These are phyloP conservation scores for Dinocampus coccinellae DNA, from an alignment of 2,888 invertebrate species.

Conservation along the genomic window DNA sequence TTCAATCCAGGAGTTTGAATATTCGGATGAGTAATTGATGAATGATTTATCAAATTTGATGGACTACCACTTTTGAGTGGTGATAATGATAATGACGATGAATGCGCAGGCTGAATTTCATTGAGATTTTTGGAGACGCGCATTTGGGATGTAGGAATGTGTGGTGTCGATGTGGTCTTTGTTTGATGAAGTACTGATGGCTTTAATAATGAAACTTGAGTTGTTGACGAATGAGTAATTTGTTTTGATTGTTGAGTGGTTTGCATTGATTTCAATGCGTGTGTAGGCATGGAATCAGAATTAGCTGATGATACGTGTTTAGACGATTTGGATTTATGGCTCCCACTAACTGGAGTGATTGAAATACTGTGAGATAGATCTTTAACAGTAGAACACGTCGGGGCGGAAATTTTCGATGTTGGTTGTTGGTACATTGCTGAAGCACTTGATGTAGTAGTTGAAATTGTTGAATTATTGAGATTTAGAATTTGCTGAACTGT, in stretches of 20 bases:
- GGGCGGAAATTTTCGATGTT: slow-evolving; percentile 51
- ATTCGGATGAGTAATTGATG: slow-evolving; percentile 51
- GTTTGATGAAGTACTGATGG: slow-evolving; percentile 53
- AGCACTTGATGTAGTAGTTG: slow-evolving; percentile 41
- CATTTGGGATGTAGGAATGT: slow-evolving; percentile 49
- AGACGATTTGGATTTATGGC: slow-evolving; percentile 48
- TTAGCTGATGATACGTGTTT: slow-evolving; percentile 40
- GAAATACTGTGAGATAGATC: slow-evolving; percentile 71
- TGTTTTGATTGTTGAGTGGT: slow-evolving; percentile 43
- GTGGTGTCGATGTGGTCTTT: slow-evolving; percentile 41
- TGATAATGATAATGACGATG: slow-evolving; percentile 53
- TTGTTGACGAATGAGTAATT: slow-evolving; percentile 40
- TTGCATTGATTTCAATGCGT: slow-evolving; percentile 50
- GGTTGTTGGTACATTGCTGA: slow-evolving; percentile 52
- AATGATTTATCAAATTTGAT: slow-evolving; percentile 38
- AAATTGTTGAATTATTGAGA: slow-evolving; percentile 50
- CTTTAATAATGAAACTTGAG: slow-evolving; percentile 60
- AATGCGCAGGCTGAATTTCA: slow-evolving; percentile 61
- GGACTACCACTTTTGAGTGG: slow-evolving; percentile 47
- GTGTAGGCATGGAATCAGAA: slow-evolving; percentile 46
- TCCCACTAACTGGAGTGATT: slow-evolving; percentile 63
- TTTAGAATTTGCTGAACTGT: slow-evolving; percentile 56
- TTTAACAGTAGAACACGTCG: slow-evolving; percentile 58
- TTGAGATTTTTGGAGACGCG: slow-evolving; percentile 59
- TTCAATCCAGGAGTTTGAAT: slow-evolving; percentile 46